These are phyloP conservation scores for Drosophila bocki DNA, from an alignment of 1,140 invertebrate genomes.

Conservation along the genomic window DNA sequence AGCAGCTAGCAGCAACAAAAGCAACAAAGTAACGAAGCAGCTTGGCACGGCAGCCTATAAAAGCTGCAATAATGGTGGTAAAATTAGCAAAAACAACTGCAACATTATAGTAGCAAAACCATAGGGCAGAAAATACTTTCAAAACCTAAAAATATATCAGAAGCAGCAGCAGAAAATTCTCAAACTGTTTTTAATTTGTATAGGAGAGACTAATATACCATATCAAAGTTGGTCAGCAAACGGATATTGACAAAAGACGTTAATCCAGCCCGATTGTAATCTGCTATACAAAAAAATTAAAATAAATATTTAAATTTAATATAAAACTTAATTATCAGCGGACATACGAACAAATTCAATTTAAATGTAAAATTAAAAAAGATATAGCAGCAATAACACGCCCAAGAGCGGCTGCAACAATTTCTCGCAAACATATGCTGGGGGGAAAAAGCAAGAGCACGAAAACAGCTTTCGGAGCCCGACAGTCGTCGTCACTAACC, in stretches of 20 bases:
- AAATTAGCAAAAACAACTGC: neutral
- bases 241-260: too few species aligned
- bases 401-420: constrained; percentile 3
- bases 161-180: neutral
- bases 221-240: too few species aligned
- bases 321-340: neutral
- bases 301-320: too few species aligned
- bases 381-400: neutral
- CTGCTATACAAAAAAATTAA: too few species aligned
- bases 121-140: too few species aligned
- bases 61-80: neutral
- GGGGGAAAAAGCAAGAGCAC: constrained; percentile 20
- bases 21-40: constrained; percentile 19
- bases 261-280: too few species aligned
- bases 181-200: neutral
- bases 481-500: constrained; percentile 51
- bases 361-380: neutral
- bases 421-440: constrained; percentile 65
- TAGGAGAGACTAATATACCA: neutral
- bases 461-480: constrained; percentile 35
- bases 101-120: neutral
- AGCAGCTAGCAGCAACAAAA: constrained; percentile 54
- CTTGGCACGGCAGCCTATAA: constrained; percentile 7
- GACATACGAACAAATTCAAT: neutral
- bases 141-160: neutral